Evolutionary conservation across 1,140 invertebrate genomes (phyloP).

Genomic region (Galleria mellonella): DNA sequence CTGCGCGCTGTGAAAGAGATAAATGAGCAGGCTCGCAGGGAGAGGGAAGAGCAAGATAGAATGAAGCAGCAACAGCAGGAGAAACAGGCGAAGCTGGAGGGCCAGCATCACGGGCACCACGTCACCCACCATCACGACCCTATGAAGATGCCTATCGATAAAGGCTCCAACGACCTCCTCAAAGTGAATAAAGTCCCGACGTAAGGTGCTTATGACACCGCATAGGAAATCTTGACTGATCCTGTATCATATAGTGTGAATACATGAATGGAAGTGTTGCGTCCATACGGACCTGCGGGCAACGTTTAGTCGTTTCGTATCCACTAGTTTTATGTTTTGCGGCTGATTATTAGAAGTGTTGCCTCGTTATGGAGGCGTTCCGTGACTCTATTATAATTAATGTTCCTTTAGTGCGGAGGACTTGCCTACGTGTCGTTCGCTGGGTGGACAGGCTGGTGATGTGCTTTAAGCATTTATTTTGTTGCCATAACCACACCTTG

Average conservation of each 20-base stretch:
- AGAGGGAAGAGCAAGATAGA: conserved; percentile 92
- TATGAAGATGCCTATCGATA: conserved; percentile 78
- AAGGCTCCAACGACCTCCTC: conserved; percentile 78
- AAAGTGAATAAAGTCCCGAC: conserved; percentile 81
- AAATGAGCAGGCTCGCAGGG: conserved; percentile 93
- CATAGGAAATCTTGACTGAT: conserved; percentile 64
- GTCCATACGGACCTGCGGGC: conserved; percentile 51
- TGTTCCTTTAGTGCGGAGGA: conserved; percentile 70
- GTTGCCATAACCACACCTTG: conserved; percentile 73
- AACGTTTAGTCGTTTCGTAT: conserved; percentile 60
- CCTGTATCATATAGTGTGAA: conserved; percentile 72
- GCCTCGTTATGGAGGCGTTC: conserved; percentile 52
- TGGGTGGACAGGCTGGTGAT: conserved; percentile 66
- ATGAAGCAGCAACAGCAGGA: conserved; percentile 93
- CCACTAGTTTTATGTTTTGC: conserved; percentile 68
- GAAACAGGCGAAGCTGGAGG: conserved; percentile 85
- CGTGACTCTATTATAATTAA: conserved; percentile 56
- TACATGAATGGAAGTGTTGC: conserved; percentile 62
- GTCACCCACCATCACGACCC: conserved; percentile 74
- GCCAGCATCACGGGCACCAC: conserved; percentile 73
- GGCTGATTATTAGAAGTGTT: conserved; percentile 43
- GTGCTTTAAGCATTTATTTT: conserved; percentile 75
- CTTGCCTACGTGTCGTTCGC: conserved; percentile 52
- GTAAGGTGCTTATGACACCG: conserved; percentile 64
- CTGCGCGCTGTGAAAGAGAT: conserved; percentile 94